phyloP scores from a whole-genome alignment of 2,797 vertebrate genomes.

The Ctenosaura bakeri region DNA sequence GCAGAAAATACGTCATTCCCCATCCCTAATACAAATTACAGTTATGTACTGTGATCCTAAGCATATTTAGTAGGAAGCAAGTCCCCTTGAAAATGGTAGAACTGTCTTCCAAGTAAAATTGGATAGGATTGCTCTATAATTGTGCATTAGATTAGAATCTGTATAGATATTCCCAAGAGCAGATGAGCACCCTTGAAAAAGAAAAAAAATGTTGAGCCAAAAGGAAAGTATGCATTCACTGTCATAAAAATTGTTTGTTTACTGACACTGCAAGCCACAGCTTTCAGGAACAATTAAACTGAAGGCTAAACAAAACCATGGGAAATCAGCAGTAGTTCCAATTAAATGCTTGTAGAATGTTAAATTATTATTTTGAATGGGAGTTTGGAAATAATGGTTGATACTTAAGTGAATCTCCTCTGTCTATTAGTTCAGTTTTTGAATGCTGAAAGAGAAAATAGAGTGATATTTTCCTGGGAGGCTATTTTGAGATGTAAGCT shows the following conservation, averaged over 20 bases:
- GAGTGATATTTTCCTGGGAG: too few species aligned
- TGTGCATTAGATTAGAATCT: conserved; percentile 32
- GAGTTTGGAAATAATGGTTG: background rate
- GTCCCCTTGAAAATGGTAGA: background rate
- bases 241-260: background rate
- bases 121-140: background rate
- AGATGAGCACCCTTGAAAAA: background rate
- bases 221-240: background rate
- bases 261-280: background rate
- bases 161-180: background rate
- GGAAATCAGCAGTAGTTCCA: background rate
- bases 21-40: background rate
- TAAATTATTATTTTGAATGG: conserved; percentile 7
- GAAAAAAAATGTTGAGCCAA: conserved; percentile 25
- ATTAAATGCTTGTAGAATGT: background rate
- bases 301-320: background rate
- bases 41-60: background rate
- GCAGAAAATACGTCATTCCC: background rate
- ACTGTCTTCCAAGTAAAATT: background rate
- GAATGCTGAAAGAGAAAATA: background rate
- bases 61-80: background rate
- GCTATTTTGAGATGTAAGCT: background rate
- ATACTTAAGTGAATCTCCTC: background rate
- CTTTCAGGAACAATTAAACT: conserved; percentile 5
- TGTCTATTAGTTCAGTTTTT: background rate